These are phyloP conservation scores for Manis pentadactyla DNA, from an alignment of 2,797 vertebrate species.

Conservation along the genomic window DNA sequence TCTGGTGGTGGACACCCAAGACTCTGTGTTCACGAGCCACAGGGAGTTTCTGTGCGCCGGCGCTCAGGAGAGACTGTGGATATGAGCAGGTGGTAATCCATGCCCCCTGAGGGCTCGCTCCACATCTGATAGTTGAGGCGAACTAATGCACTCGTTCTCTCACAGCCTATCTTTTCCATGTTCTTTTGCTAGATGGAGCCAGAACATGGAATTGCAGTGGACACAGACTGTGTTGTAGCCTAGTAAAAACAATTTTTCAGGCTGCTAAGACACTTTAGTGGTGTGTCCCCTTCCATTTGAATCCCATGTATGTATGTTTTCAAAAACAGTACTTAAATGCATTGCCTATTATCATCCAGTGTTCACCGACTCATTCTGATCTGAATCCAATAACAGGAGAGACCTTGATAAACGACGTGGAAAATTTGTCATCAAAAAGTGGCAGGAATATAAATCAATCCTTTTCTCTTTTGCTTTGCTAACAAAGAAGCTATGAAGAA, in stretches of 20 bases:
- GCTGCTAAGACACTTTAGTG: neutral
- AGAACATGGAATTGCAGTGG: neutral
- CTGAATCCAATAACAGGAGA: neutral
- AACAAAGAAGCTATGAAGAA: neutral
- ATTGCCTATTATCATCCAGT: neutral
- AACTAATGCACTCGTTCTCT: accelerated
- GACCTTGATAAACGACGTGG: neutral
- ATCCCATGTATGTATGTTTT: neutral
- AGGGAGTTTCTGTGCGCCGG: neutral
- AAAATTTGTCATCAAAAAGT: neutral
- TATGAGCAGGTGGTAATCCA: neutral
- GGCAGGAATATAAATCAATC: neutral
- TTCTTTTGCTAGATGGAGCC: neutral
- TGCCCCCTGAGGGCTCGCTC: accelerated
- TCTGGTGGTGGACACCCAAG: neutral
- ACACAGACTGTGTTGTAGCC: neutral
- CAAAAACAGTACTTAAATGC: neutral
- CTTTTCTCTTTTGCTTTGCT: neutral
- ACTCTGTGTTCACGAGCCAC: neutral
- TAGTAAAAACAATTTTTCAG: neutral
- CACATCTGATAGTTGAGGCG: neutral
- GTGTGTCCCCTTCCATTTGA: neutral
- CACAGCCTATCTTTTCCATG: neutral
- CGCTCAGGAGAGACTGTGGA: neutral
- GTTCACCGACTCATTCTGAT: neutral